These are phyloP conservation scores for Eulemur coronatus DNA, from an alignment of 2,797 vertebrate species.

Conservation along the genomic window DNA sequence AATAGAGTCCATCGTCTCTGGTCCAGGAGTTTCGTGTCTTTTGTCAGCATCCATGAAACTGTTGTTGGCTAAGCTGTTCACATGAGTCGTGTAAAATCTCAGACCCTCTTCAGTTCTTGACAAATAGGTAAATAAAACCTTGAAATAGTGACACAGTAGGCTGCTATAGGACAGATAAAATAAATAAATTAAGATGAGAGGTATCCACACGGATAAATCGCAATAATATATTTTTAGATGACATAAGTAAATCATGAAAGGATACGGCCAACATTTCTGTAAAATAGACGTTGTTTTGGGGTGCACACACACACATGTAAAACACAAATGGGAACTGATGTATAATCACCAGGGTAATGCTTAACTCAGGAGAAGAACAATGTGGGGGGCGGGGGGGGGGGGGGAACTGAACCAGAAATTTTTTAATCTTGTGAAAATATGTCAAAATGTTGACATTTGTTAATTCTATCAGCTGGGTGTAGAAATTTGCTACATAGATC, in stretches of 20 bases:
- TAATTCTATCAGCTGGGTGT: not conserved
- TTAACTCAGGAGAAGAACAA: not conserved
- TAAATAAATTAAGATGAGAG: not conserved
- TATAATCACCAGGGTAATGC: not conserved
- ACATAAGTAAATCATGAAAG: not conserved
- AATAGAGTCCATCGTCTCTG: not conserved
- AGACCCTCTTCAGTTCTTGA: not conserved
- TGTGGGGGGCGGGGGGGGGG: rapidly evolving
- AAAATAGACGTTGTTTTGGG: not conserved
- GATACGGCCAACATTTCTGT: not conserved
- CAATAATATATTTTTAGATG: not conserved
- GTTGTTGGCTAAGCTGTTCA: not conserved
- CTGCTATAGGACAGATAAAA: not conserved
- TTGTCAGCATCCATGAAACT: no score
- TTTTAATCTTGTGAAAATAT: not conserved
- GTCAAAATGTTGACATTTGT: not conserved
- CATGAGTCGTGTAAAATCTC: not conserved
- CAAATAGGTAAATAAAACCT: not conserved
- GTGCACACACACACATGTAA: not conserved
- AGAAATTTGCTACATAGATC: not conserved
- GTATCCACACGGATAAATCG: not conserved
- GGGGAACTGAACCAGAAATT: not conserved
- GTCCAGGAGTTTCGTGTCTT: not conserved
- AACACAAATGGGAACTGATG: not conserved
- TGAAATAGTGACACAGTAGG: not conserved